Conservation (phyloP, 2,797 vertebrate species). For the Urocyon cinereoargenteus region DNA sequence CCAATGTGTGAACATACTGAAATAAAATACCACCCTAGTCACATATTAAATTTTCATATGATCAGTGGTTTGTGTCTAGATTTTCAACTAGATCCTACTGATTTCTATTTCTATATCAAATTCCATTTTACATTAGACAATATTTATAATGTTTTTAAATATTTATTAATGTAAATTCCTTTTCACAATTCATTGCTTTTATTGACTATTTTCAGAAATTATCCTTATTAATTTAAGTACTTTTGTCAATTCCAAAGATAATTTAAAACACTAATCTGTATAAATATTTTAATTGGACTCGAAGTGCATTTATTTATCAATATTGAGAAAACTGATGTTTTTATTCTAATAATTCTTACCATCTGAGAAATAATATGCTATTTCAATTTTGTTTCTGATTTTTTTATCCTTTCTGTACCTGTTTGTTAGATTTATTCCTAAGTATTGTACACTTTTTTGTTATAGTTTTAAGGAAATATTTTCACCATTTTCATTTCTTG, state of each 20-base stretch:
- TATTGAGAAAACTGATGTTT: background rate
- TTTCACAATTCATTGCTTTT: slow-evolving; percentile 1
- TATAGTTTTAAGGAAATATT: background rate
- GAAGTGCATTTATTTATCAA: slow-evolving; percentile 9
- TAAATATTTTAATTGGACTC: background rate
- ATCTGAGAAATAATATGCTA: background rate
- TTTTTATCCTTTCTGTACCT: background rate
- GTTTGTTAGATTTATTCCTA: background rate
- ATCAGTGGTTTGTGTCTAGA: background rate
- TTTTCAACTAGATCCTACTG: background rate
- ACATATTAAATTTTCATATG: slow-evolving; percentile 6
- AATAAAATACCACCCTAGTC: background rate
- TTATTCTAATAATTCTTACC: background rate
- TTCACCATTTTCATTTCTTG: slow-evolving; percentile 20
- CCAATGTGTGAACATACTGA: background rate
- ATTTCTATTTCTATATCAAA: slow-evolving; percentile 31
- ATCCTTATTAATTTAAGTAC: background rate
- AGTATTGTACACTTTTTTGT: background rate
- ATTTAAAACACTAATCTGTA: background rate
- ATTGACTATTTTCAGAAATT: background rate
- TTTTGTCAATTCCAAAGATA: background rate
- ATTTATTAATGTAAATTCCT: background rate
- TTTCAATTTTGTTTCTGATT: background rate
- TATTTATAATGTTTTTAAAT: background rate
- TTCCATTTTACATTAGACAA: background rate